These are phyloP conservation scores for Athalia circularis DNA, from an alignment of 2,888 invertebrate genomes.

Conservation along the genomic window DNA sequence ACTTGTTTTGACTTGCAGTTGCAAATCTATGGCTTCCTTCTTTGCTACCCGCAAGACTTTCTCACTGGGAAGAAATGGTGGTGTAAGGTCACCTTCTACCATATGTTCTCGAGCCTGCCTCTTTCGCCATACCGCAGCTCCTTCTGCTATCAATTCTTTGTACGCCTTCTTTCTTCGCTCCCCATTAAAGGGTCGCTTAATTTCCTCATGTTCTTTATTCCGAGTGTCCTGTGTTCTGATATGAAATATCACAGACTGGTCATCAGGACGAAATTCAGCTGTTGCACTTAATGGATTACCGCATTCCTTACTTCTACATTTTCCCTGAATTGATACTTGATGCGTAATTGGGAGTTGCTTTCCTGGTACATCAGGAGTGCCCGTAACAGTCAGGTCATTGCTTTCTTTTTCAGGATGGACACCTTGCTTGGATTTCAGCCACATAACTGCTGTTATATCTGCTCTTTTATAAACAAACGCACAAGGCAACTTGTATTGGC, in stretches of 20 bases:
- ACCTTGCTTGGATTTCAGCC: not conserved
- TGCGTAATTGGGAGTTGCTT: slow-evolving; percentile 26
- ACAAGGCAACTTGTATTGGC: slow-evolving; percentile 46
- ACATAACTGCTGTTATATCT: slow-evolving; percentile 35
- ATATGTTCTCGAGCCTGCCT: slow-evolving; percentile 44
- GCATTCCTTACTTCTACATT: slow-evolving; percentile 47
- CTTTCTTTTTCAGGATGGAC: not conserved
- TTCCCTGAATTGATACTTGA: slow-evolving; percentile 30
- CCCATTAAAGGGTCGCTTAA: too few relatives aligned
- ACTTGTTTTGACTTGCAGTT: slow-evolving; percentile 40
- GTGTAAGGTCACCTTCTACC: slow-evolving; percentile 46
- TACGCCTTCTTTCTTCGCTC: slow-evolving; percentile 38
- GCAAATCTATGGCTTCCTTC: slow-evolving; percentile 46
- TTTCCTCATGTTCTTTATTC: slow-evolving; percentile 38
- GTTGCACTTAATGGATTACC: slow-evolving; percentile 39
- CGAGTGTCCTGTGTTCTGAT: slow-evolving; percentile 42
- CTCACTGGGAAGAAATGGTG: slow-evolving; percentile 45
- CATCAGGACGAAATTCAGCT: slow-evolving; percentile 1
- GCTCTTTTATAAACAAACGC: slow-evolving; percentile 44
- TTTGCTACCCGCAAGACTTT: slow-evolving; percentile 43
- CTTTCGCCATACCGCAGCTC: slow-evolving; percentile 44
- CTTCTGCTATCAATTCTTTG: slow-evolving; percentile 46
- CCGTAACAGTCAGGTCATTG: too few relatives aligned
- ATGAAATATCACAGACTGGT: slow-evolving; percentile 27
- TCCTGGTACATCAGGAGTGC: slow-evolving; percentile 1